Percentiles rank a stretch among this genome's conserved stretches.
These are phyloP conservation scores for Diorhabda carinulata DNA, from an alignment of 1,140 invertebrate species.

Conservation along the genomic window DNA sequence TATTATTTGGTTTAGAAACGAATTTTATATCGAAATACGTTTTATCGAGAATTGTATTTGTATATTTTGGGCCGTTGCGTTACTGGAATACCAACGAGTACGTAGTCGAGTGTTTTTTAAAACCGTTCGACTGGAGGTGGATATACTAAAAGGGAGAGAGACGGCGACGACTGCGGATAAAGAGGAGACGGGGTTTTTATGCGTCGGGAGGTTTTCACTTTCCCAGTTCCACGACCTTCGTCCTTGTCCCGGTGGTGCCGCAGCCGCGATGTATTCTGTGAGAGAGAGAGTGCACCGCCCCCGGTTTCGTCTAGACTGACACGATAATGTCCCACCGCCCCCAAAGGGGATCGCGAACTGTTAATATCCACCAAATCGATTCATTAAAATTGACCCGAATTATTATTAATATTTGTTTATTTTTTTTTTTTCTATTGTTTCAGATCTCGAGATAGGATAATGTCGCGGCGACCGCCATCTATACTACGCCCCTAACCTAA, in stretches of 20 bases:
- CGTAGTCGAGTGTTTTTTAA: neutral
- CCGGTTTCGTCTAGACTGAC: slow-evolving; percentile 23
- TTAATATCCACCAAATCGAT: neutral
- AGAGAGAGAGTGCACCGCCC: slow-evolving; percentile 12
- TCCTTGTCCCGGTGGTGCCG: slow-evolving; percentile 23
- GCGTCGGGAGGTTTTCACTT: slow-evolving; percentile 38
- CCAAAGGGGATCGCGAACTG: neutral
- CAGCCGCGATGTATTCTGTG: slow-evolving; percentile 1
- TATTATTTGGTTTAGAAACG: neutral
- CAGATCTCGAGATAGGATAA: slow-evolving; percentile 32
- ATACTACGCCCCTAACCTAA: slow-evolving; percentile 28
- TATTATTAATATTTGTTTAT: neutral
- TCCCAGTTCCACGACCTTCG: slow-evolving; percentile 38
- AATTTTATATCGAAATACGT: too few species aligned
- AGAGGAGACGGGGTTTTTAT: slow-evolving; percentile 15
- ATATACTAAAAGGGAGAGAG: slow-evolving; percentile 4
- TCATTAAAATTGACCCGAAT: neutral
- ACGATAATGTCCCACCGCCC: slow-evolving; percentile 8
- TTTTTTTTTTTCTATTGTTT: slow-evolving; percentile 25
- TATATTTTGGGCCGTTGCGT: neutral
- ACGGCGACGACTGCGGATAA: neutral
- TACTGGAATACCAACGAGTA: neutral
- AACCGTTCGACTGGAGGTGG: slow-evolving; percentile 11
- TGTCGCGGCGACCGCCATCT: slow-evolving; percentile 26
- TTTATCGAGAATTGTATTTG: neutral